Evolutionary conservation across 2,113 vertebrate genomes (phyloP).

Genomic region (Galeopterus variegatus): DNA sequence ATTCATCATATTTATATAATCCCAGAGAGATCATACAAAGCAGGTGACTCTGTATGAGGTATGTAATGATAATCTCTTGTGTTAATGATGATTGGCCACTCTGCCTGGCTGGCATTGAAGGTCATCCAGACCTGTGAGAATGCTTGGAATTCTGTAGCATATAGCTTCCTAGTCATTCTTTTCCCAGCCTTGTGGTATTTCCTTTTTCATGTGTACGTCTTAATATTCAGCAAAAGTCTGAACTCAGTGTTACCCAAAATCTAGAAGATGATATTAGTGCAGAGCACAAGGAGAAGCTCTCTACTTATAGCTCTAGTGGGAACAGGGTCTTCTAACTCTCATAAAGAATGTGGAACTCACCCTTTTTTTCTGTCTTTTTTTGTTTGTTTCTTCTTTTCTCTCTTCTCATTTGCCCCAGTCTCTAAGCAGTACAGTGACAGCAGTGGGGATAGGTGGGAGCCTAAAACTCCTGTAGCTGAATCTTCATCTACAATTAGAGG

Average conservation of each 20-base stretch:
- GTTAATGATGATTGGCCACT: not conserved
- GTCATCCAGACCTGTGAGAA: not conserved
- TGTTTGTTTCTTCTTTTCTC: not conserved
- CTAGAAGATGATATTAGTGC: not conserved
- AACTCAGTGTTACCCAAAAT: not conserved
- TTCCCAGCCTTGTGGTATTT: not conserved
- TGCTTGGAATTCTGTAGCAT: not conserved
- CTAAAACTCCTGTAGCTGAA: not conserved
- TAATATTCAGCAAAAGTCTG: not conserved
- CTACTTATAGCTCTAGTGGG: not conserved
- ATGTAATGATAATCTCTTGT: not conserved
- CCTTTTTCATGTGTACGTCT: not conserved
- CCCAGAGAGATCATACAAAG: not conserved
- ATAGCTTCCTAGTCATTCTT: not conserved
- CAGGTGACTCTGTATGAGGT: not conserved
- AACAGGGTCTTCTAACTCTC: not conserved
- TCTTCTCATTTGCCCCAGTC: not conserved
- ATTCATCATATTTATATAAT: not conserved
- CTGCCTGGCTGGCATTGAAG: not conserved
- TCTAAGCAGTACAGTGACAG: not conserved
- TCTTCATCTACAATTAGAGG: not conserved
- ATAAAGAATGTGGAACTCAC: not conserved
- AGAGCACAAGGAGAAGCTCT: not conserved
- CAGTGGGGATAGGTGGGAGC: not conserved
- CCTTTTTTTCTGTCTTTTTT: not conserved